Evolutionary conservation across 92 coral and sea anemone genomes (phyloP).

Genomic region (Zoanthus sansibaricus): DNA sequence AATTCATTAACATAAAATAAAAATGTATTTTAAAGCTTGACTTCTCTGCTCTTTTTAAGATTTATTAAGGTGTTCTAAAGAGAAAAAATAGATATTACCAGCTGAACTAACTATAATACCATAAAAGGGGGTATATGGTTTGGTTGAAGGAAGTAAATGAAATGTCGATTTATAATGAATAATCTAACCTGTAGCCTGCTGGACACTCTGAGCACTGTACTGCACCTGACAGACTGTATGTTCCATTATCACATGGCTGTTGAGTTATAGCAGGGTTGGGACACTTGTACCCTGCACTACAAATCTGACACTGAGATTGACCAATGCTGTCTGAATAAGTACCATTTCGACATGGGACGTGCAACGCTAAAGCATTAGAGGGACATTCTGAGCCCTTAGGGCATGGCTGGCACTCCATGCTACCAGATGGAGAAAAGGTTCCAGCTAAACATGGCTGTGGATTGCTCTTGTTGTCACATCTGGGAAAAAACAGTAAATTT

Average conservation of each 20-base stretch:
- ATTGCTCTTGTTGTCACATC: conserved; percentile 64
- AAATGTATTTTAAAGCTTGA: no score
- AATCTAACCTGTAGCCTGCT: conserved; percentile 73
- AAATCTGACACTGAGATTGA: conserved; percentile 64
- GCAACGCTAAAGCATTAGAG: conserved; percentile 54
- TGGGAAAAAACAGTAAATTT: conserved; percentile 22
- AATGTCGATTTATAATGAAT: no score
- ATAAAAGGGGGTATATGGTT: background rate
- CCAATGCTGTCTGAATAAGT: conserved; percentile 69
- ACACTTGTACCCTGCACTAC: conserved; percentile 81
- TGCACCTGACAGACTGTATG: conserved; percentile 70
- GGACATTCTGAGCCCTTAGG: conserved; percentile 88
- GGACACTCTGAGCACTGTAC: conserved; percentile 69
- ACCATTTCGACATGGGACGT: conserved; percentile 80
- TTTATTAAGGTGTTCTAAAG: no score
- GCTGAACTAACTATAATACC: no score
- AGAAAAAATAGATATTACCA: no score
- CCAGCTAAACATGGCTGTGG: conserved; percentile 69
- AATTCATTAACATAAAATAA: no score
- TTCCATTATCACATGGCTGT: conserved; percentile 73
- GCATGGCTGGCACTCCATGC: conserved; percentile 62
- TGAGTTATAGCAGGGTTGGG: conserved; percentile 65
- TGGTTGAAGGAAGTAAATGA: no score
- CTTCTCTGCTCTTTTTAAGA: no score
- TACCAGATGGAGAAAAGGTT: conserved; percentile 64